phyloP scores from a whole-genome alignment of 1,140 invertebrate genomes.

The Oreohelix idahoensis region DNA sequence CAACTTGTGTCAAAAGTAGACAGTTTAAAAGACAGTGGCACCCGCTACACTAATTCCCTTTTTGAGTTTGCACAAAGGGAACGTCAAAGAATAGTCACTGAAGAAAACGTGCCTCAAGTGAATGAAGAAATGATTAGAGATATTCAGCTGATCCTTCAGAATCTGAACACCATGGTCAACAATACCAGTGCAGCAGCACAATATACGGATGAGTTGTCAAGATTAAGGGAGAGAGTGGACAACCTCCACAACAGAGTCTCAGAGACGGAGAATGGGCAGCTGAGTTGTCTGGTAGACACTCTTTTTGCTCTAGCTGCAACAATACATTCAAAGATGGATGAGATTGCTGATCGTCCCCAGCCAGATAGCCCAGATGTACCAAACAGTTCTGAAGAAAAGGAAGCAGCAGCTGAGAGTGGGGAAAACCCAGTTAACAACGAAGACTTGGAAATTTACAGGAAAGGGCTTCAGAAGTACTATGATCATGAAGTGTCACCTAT shows the following conservation, averaged over 20 bases:
- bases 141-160: conserved; percentile 29
- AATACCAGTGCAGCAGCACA: not conserved
- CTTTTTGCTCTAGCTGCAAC: conserved; percentile 28
- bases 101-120: conserved; percentile 32
- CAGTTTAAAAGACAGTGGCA: conserved; percentile 27
- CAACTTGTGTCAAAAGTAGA: conserved; percentile 29
- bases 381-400: not conserved
- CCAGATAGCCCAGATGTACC: conserved; percentile 29
- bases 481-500: not conserved
- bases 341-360: conserved; percentile 25
- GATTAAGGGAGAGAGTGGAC: conserved; percentile 22
- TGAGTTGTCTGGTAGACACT: conserved; percentile 25
- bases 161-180: conserved; percentile 21
- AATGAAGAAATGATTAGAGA: conserved; percentile 34
- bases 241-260: conserved; percentile 21
- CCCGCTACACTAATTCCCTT: conserved; percentile 33
- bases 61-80: conserved; percentile 37
- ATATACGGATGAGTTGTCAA: conserved; percentile 22
- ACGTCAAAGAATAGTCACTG: conserved; percentile 10
- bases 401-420: not conserved
- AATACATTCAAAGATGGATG: conserved; percentile 35
- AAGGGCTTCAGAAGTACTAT: conserved; percentile 3
- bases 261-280: conserved; percentile 22
- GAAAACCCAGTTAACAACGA: not conserved
- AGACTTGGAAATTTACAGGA: not conserved